Base-by-base conservation (phyloP, 2,797 vertebrate genomes). In the Amphiprion clarkii region DNA sequence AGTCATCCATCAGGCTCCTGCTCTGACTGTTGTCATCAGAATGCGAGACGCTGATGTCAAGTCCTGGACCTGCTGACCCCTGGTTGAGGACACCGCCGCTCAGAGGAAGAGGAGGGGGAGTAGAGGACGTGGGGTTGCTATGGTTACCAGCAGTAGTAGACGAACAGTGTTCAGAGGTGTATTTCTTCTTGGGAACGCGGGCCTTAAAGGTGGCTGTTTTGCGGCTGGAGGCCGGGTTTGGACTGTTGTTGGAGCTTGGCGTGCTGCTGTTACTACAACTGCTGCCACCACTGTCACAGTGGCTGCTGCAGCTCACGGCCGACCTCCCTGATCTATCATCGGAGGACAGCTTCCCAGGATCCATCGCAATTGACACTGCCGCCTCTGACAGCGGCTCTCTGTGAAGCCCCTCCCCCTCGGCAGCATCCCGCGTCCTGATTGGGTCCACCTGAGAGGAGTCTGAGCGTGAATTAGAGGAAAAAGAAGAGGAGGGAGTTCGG, bases 141-240 rank as follows among this genome's bases (percentile, higher is more conserved):
- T 94, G 88, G 90, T 91, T 93, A 69, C 92, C 87, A 61, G 71
- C 54, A 66, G 87, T 65, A 54, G 77, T 67, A 29, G 92, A 77
- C 12, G 86, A 87, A 82, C 86, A 95, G 91, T 95, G 95, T 77
- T 96, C 96, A 2, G 95, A 97, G n/a, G 95, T 95, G 85, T 96
- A 95, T 82, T 96, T 95, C 79, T 93, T 95, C 83, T 97, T 97
- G 59, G 97, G 97, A 0, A 96, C 95, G 0, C 96, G 95, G 1
- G 96, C 95, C 86, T 98, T 98, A 83, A 98, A 98, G 8, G 97
- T 96, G 81, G 96, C 96, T 0, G 97, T 98, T 88, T 97, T 97
- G 0, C 97, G 94, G 83, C 94, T 98, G 55, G 95, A 92, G 53
- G 94, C 89, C 3, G 95, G 94, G 81, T 94, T 95, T 4, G 95